Base-by-base conservation (phyloP, 2,888 invertebrate species). In the Cryptosula pallasiana region DNA sequence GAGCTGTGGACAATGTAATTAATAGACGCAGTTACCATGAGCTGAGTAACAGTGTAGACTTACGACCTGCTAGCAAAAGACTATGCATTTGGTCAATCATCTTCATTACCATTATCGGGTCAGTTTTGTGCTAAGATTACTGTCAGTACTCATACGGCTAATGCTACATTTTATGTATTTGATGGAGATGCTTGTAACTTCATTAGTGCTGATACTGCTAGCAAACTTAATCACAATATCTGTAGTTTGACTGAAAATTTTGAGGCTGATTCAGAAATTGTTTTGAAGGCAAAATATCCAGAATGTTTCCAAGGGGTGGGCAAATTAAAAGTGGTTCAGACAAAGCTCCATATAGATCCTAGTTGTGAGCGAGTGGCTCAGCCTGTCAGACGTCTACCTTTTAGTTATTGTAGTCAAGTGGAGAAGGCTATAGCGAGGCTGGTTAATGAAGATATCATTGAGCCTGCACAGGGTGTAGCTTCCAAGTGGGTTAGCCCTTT, bases 271-370 rank as follows among this genome's bases (percentile, higher is more conserved):
- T 45, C 20, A n/a, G n/a, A n/a, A n/a, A n/a, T n/a, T 45, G 9
- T 13, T 45, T 9, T 45, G 20, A 45, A 45, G 45, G 45, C 45
- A 45, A 9, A 63, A 32, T 63, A 63, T 32, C 63, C 34, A 63
- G 9, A 63, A 13, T 63, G 2, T 2, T 63, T 63, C n/a, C 9
- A 2, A 9, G 63, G 63, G 9, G 9, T 63, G 2, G 63, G 29
- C 5, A 2, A 13, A 5, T 32, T 63, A 32, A 63, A 63, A 34
- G n/a, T 16, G 3, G n/a, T 3, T 5, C 9, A 25, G 9, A 32
- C 32, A 27, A 63, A 63, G n/a, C 32, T 63, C 29, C 63, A 32
- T 32, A 63, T 63, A 13, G 63, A 63, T 63, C 29, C 27, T 13
- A n/a, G 27, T 9, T 2, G 25, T 5, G 9, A 25, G 16, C 63